phyloP scores from a whole-genome alignment of 2,113 vertebrate genomes.

The Cichladusa arquata region DNA sequence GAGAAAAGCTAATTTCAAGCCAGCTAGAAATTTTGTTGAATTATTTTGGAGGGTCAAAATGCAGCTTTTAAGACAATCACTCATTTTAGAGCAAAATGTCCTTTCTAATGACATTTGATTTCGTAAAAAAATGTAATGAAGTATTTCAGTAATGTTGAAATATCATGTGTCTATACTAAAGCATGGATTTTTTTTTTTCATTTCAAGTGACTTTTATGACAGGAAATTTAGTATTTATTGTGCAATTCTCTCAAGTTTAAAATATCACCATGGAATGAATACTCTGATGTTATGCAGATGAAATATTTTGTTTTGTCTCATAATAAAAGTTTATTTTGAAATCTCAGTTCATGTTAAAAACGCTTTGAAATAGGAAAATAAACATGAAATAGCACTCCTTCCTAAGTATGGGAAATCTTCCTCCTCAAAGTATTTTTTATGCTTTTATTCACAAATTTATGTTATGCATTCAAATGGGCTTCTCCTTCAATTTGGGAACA shows the following conservation, averaged over 20 bases:
- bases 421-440: not conserved
- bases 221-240: conserved; percentile 36
- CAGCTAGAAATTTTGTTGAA: not conserved
- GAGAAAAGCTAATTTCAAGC: not conserved
- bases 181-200: not conserved
- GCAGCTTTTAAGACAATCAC: not conserved
- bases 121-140: not conserved
- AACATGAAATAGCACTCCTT: not conserved
- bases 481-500: not conserved
- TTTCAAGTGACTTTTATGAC: conserved; percentile 2
- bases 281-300: not conserved
- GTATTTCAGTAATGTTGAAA: not conserved
- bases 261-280: conserved; percentile 13
- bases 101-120: not conserved
- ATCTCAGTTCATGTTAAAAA: not conserved
- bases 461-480: not conserved
- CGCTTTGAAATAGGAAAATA: not conserved
- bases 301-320: conserved; percentile 43
- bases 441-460: not conserved
- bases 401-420: not conserved
- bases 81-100: not conserved
- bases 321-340: conserved; percentile 32
- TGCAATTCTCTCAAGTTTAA: conserved; percentile 32
- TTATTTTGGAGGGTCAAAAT: not conserved
- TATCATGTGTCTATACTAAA: not conserved